Base-by-base conservation (phyloP, 1,140 invertebrate species). In the Drosophila chauvacae region DNA sequence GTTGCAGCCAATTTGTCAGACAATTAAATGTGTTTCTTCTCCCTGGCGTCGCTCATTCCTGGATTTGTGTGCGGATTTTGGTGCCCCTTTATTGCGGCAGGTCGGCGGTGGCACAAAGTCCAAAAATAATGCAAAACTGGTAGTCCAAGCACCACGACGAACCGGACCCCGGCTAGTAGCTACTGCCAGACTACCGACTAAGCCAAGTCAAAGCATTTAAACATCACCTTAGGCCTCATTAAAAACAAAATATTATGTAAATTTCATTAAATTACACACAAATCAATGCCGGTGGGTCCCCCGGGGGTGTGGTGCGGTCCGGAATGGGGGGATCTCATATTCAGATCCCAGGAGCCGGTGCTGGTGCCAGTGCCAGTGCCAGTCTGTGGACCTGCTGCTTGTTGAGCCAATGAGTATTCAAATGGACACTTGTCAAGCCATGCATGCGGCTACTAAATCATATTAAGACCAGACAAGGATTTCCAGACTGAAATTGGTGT, bases 321-420 rank as follows among this genome's bases (percentile, higher is more conserved):
- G n/a, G 6, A n/a, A 28, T 10, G 70, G 50, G 70, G 50, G 42
- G 14, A 28, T 28, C 45, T 50, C 33, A 60, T 44, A 41, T 26
- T 58, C 41, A 57, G 45, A 59, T 71, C 66, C 53, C 63, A 59
- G 78, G 37, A 69, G 70, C 59, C 59, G 5, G 47, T 11, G 53
- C 57, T 42, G 7, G 60, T 62, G 74, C 75, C 20, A 16, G 51
- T 23, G 51, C 33, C 51, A 3, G 60, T 16, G 23, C 33, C 50
- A 58, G 70, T 62, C 73, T 45, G 50, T 37, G 48, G 47, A 47
- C 73, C 44, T 23, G 48, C 65, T 70, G 68, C 85, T 90, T 90
- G 85, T 90, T 90, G 85, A 91, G 80, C 90, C 90, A 91, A 90
- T 91, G 90, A 91, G 90, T 91, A 91, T 91, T 91, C 90, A 91